A percentile compares a stretch with the other conserved stretches of the same genome.
phyloP scores from a whole-genome alignment of 2,888 invertebrate species.

The Lasioglossum oenotherae region DNA sequence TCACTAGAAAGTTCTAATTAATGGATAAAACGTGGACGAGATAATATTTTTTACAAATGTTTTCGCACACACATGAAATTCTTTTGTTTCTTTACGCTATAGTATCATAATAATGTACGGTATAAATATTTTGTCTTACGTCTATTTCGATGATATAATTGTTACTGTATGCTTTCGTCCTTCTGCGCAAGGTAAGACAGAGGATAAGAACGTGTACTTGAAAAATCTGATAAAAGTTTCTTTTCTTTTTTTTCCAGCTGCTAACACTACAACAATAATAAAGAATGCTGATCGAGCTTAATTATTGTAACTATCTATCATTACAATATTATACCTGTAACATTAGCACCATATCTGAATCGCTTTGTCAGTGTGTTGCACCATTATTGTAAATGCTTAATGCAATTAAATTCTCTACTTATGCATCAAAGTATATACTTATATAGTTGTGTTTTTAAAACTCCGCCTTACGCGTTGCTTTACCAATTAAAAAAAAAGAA shows the following conservation, averaged over 20 bases:
- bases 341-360: slow-evolving; percentile 74
- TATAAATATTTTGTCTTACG: slow-evolving; percentile 71
- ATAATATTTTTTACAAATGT: slow-evolving; percentile 67
- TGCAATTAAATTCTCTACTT: slow-evolving; percentile 26
- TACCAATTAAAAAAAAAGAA: background rate
- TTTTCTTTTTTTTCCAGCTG: slow-evolving; percentile 8
- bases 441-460: slow-evolving; percentile 19
- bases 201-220: slow-evolving; percentile 26
- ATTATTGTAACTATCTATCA: slow-evolving; percentile 61
- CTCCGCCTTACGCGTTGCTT: slow-evolving; percentile 27
- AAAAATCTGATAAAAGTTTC: slow-evolving; percentile 47
- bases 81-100: slow-evolving; percentile 43
- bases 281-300: slow-evolving; percentile 56
- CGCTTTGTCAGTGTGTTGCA: slow-evolving; percentile 59
- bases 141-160: slow-evolving; percentile 70
- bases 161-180: slow-evolving; percentile 33
- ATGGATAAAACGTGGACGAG: slow-evolving; percentile 47
- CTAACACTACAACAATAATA: slow-evolving; percentile 50
- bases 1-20: slow-evolving; percentile 44
- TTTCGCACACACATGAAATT: slow-evolving; percentile 64
- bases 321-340: slow-evolving; percentile 65
- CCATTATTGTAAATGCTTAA: slow-evolving; percentile 29
- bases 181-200: slow-evolving; percentile 47
- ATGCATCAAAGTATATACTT: slow-evolving; percentile 16
- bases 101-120: slow-evolving; percentile 62